Evolutionary conservation across 37 sponge, comb jelly and placozoan species (phyloP), one percentile per base, ranked within the genome.

Genomic region (Beroe forskalii): DNA sequence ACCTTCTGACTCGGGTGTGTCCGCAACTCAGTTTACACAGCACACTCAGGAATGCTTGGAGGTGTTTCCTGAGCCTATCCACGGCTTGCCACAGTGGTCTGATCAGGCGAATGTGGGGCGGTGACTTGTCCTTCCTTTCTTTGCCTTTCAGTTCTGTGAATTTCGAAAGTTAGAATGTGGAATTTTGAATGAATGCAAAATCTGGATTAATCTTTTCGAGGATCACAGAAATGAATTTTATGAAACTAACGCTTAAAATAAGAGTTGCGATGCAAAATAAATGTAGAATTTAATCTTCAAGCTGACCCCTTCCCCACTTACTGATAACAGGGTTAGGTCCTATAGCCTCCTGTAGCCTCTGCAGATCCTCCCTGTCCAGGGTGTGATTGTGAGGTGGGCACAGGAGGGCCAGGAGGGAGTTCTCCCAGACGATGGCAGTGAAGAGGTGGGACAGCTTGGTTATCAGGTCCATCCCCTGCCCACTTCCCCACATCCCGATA

Each of bases 401-500:
- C 28, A 80, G 55, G 28, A 80, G 55, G 2, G 24, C 86, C 55
- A 90, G 64, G 12, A 90, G 41, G 66, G 20, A 22, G 30, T 62
- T 90, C 25, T 90, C 90, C 66, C 66, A 90, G 8, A 90, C 67
- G 22, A 90, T 37, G 9, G 90, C 67, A 1, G 67, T 39, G 67
- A 35, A 90, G 0, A 90, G 25, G 35, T 90, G 67, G 41, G 90
- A 90, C 42, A 90, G 28, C 66, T 62, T 66, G 66, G n/a, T 41
- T 1, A 90, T 62, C 24, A 90, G 32, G 64, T 27, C 66, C 35
- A 90, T 28, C 4, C 90, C 90, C 40, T 61, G 48, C 8, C 41
- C 90, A 33, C 67, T 66, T 12, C 90, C 90, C 90, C 90, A 90
- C 42, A 40, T 64, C 41, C 32, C 67, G 41, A 90, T 90, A 90